Percentiles rank a stretch among this genome's conserved stretches.
phyloP scores from a whole-genome alignment of 2,888 invertebrate species.

The Tachystola acroxantha region DNA sequence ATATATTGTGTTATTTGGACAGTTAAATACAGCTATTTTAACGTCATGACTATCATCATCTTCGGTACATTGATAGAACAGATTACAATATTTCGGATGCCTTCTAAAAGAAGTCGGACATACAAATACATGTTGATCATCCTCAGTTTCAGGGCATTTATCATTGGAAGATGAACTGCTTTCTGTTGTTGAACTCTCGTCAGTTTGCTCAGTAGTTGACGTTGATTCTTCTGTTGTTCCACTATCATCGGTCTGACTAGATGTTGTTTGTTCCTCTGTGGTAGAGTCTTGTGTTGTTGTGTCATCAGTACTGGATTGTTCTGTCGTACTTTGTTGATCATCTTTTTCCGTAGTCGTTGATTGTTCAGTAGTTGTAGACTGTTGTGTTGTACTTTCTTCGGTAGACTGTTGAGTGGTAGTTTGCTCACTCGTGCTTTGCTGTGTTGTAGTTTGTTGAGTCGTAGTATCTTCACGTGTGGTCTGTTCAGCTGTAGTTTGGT shows the following conservation, averaged over 20 bases:
- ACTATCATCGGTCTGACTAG: constrained; percentile 17
- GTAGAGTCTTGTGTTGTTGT: constrained; percentile 24
- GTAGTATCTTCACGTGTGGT: constrained; percentile 20
- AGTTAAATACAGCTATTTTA: constrained; percentile 86
- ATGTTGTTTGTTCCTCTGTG: constrained; percentile 25
- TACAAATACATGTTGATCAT: constrained; percentile 84
- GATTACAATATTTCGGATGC: constrained; percentile 89
- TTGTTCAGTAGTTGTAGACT: constrained; percentile 21
- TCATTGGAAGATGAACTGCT: constrained; percentile 33
- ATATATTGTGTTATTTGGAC: constrained; percentile 87
- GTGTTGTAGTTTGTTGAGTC: constrained; percentile 25
- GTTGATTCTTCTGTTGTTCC: constrained; percentile 18
- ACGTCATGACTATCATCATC: constrained; percentile 81
- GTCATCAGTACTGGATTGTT: constrained; percentile 19
- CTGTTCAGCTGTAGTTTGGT: constrained; percentile 23
- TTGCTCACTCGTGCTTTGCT: constrained; percentile 17
- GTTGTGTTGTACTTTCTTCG: constrained; percentile 18
- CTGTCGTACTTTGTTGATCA: constrained; percentile 19
- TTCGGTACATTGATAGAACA: constrained; percentile 90
- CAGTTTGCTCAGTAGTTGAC: constrained; percentile 24
- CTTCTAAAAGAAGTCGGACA: constrained; percentile 91
- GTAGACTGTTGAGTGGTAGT: constrained; percentile 18
- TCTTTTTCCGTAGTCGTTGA: constrained; percentile 23
- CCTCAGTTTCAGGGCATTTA: constrained; percentile 78
- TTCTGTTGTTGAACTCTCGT: constrained; percentile 17